Evolutionary conservation across 92 coral and sea anemone genomes (phyloP).

Genomic region (Hydrozoanthus gracilis): DNA sequence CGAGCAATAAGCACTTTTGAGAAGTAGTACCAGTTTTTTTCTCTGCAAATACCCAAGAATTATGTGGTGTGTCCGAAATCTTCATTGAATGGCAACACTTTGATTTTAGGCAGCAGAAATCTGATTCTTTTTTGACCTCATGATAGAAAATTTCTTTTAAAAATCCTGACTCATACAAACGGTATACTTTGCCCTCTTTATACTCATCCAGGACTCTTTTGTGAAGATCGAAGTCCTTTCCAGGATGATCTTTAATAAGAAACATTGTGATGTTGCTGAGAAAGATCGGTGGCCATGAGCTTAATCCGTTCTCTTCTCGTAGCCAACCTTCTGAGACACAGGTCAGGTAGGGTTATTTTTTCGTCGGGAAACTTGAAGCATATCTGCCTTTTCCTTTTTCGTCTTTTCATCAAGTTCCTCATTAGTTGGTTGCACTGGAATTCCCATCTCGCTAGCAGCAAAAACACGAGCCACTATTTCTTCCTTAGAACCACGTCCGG

Average conservation of each 20-base stretch:
- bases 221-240: slow-evolving; percentile 57
- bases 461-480: slow-evolving; percentile 2
- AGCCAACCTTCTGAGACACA: slow-evolving; percentile 22
- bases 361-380: not conserved
- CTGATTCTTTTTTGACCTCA: slow-evolving; percentile 42
- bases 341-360: slow-evolving; percentile 43
- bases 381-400: not conserved
- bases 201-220: slow-evolving; percentile 61
- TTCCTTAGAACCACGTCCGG: slow-evolving; percentile 9
- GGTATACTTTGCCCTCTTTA: slow-evolving; percentile 67
- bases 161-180: slow-evolving; percentile 64
- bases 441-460: slow-evolving; percentile 5
- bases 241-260: slow-evolving; percentile 47
- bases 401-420: not conserved
- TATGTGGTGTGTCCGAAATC: not conserved
- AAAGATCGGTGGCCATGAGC: slow-evolving; percentile 46
- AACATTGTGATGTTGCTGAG: slow-evolving; percentile 27
- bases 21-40: slow-evolving; percentile 49
- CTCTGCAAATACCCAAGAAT: not conserved
- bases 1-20: slow-evolving; percentile 65
- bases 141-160: slow-evolving; percentile 58
- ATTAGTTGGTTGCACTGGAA: slow-evolving; percentile 2
- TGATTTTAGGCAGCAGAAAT: slow-evolving; percentile 2
- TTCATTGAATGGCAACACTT: not conserved
- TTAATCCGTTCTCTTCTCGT: slow-evolving; percentile 18